Base-by-base conservation (phyloP, 1,140 invertebrate species). In the Zaprionus camerounensis region DNA sequence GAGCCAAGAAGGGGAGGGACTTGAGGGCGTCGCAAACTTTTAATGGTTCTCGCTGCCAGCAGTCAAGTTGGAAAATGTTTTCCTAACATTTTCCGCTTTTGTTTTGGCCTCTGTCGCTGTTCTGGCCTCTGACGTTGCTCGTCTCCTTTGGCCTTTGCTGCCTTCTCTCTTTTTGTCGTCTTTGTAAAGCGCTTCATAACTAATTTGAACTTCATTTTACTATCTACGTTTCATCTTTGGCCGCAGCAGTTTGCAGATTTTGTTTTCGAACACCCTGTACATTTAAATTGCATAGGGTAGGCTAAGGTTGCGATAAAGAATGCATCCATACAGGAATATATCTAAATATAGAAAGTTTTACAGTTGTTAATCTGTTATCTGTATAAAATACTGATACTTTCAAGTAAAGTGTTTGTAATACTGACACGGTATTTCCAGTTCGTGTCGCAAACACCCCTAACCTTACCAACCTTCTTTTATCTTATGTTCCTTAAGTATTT, bases 201-300 rank as follows among this genome's bases (percentile, higher is more conserved):
- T 90, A 88, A 90, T 90, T 88, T 88, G 72, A 88, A 88, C 75
- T 88, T 85, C 76, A 88, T 90, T 81, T 81, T 81, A 70, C 71
- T 88, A 75, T 81, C 80, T 81, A 34, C 53, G 55, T 65, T 78
- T 71, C 65, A 85, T 84, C 85, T 76, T 58, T 75, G 44, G 31
- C 56, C 65, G 36, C 38, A 58, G 24, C 55, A 49, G 34, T 46
- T 61, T 62, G 44, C 24, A 44, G 6, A 46, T 75, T 75, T 71
- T 63, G 26, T 20, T 28, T 56, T 65, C 31, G 20, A 11, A 41
- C 2, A 17, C 36, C 38, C 36, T 67, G 15, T 24, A 20, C n/a
- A 36, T 20, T 44, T 69, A 9, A n/a, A n/a, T 46, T 80, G 58
- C 1, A 3, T 7, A 3, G n/a, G n/a, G 15, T 1, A 17, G 17